Percentiles rank a stretch among this genome's conserved stretches.
Conservation (phyloP, 2,113 vertebrate genomes). For the Cynoglossus semilaevis region DNA sequence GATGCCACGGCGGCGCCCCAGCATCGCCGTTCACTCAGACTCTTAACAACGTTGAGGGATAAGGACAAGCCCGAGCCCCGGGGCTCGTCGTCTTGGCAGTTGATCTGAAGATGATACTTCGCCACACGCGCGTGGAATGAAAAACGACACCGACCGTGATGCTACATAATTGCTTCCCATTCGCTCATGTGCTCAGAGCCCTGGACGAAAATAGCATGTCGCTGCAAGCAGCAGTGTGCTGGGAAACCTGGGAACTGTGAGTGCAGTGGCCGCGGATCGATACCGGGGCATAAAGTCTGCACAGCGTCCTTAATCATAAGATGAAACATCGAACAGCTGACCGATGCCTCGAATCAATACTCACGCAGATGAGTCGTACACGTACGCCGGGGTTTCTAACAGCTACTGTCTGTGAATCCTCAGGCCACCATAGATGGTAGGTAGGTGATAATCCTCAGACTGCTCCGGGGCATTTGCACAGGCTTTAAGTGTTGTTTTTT, state of each 20-base stretch:
- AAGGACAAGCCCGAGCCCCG: constrained; percentile 51
- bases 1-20: constrained; percentile 58
- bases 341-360: too few species aligned
- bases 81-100: constrained; percentile 61
- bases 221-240: constrained; percentile 60
- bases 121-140: constrained; percentile 65
- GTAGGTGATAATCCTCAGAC: constrained; percentile 69
- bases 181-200: constrained; percentile 66
- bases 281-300: constrained; percentile 46
- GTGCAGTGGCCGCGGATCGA: constrained; percentile 64
- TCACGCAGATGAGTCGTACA: constrained; percentile 8
- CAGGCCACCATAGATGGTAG: constrained; percentile 52
- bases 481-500: constrained; percentile 77
- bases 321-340: too few species aligned
- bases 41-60: constrained; percentile 52
- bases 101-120: constrained; percentile 66
- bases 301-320: constrained; percentile 34
- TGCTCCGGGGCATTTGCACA: constrained; percentile 71
- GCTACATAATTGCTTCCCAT: constrained; percentile 81
- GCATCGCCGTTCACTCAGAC: constrained; percentile 50
- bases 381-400: constrained; percentile 14
- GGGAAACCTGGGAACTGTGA: constrained; percentile 67
- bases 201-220: constrained; percentile 78
- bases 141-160: constrained; percentile 76
- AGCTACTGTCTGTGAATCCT: constrained; percentile 28